Evolutionary conservation across 2,113 vertebrate genomes (phyloP), one percentile per base, ranked within the genome.

Genomic region (Limnothrissa miodon): DNA sequence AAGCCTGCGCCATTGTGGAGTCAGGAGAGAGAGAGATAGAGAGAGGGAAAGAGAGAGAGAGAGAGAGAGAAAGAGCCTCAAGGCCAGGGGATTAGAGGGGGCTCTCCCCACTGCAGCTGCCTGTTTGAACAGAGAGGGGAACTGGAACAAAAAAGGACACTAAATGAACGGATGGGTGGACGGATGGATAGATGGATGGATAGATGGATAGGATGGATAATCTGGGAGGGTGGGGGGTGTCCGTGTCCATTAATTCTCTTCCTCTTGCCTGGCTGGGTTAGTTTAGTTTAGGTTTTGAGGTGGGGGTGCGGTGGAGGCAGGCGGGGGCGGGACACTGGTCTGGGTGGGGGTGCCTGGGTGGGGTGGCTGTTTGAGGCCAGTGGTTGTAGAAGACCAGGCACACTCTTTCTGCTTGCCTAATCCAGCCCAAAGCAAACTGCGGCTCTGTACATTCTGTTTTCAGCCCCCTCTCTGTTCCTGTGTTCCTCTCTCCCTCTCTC

Each of bases 1-100:
- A 87, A 86, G 89, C 87, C 92, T 87, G 87, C 81, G 88, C 88
- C 87, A 89, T 93, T 93, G 90, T 92, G 84, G 83, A 85, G 53
- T 44, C 9, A 46, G 4, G 56, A 25, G 51, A 15, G 45, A 62
- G 39, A 53, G 6, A 56, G 84, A 80, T 39, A 81, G 78, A 84
- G 86, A n/a, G 89, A 82, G 87, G 85, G 87, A 82, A 85, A 46
- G 21, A 78, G 56, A 45, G 45, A 82, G 56, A 25, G 79, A 39
- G 81, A 62, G 23, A 62, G 42, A 25, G 85, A 82, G 70, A 82
- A 80, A 87, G 87, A 17, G 46, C 83, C 25, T n/a, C 6, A 48
- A 56, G 81, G 56, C 29, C 53, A 23, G 84, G 62, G 90, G 90
- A 91, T 92, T 93, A 88, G 81, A 81, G 78, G 78, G 90, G 87